Evolutionary conservation across 1,140 invertebrate genomes (phyloP), one percentile per base, ranked within the genome.

Genomic region (Campoletis sonorensis): DNA sequence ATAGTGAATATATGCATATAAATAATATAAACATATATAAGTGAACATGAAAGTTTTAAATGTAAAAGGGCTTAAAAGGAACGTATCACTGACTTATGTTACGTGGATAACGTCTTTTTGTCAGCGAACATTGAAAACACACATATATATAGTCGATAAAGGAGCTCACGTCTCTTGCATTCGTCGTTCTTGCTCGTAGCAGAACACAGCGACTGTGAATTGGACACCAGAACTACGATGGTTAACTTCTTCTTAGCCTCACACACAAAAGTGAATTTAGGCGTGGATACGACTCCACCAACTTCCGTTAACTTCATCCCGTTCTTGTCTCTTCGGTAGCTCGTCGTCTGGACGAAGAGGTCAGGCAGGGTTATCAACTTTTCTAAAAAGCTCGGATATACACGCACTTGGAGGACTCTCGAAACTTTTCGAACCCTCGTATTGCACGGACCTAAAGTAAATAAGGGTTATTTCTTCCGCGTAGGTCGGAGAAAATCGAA

Each of bases 291-390:
- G n/a, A 1, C n/a, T 26, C 61, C 23, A n/a, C 21, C 61, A 64
- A 64, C 61, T 64, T 64, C 61, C 61, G 61, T 23, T 23, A 64
- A 64, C 61, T 64, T 64, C 23, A n/a, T 64, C 61, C 27, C 8
- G 4, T 26, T 64, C 4, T 23, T 64, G 61, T 26, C 23, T 23
- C 61, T 27, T 23, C 61, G 13, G 23, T 23, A 26, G 23, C 61
- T 64, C 61, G 1, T 26, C 21, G 1, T 5, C 5, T 64, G 21
- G n/a, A 23, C n/a, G 51, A 54, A 64, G 15, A 64, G 61, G 61
- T 64, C 61, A 64, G 61, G 7, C 61, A 64, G 61, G 23, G 23
- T 15, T 26, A 64, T 13, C 61, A 64, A 64, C 61, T 64, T 64
- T 64, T 64, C 61, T 13, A 13, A 7, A 23, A 26, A 13, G n/a